phyloP scores from a whole-genome alignment of 2,888 invertebrate species.

The Melieria omissa region DNA sequence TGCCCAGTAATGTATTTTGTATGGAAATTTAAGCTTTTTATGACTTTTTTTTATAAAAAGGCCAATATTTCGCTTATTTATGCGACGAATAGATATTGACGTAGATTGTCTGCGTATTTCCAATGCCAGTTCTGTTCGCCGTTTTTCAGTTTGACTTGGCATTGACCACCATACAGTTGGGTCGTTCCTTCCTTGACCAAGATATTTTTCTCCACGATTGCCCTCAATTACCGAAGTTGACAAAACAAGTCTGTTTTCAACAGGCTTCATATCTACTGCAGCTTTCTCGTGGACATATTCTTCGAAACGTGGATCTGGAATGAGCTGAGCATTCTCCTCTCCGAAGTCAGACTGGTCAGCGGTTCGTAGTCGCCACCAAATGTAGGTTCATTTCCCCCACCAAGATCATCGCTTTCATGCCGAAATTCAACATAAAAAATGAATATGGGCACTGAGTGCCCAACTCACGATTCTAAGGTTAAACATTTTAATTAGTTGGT shows the following conservation, averaged over 20 bases:
- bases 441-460: too few species aligned
- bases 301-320: slow-evolving; percentile 19
- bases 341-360: slow-evolving; percentile 13
- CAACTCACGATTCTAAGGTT: too few species aligned
- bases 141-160: slow-evolving; percentile 21
- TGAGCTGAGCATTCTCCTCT: slow-evolving; percentile 13
- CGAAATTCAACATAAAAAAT: too few species aligned
- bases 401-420: too few species aligned
- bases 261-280: slow-evolving; percentile 1
- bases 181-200: slow-evolving; percentile 13
- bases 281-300: background rate
- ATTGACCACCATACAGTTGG: slow-evolving; percentile 29
- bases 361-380: slow-evolving; percentile 8
- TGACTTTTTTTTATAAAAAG: too few species aligned
- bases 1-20: too few species aligned
- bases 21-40: too few species aligned
- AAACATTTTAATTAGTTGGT: too few species aligned
- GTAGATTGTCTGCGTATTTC: slow-evolving; percentile 13
- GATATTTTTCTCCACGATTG: slow-evolving; percentile 19
- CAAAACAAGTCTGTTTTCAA: background rate
- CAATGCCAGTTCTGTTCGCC: slow-evolving; percentile 5
- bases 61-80: slow-evolving; percentile 22
- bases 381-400: slow-evolving; percentile 1
- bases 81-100: slow-evolving; percentile 11
- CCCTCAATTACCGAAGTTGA: slow-evolving; percentile 13